Evolutionary conservation across 2,113 vertebrate genomes (phyloP).

Genomic region (Acanthochromis polyacanthus): DNA sequence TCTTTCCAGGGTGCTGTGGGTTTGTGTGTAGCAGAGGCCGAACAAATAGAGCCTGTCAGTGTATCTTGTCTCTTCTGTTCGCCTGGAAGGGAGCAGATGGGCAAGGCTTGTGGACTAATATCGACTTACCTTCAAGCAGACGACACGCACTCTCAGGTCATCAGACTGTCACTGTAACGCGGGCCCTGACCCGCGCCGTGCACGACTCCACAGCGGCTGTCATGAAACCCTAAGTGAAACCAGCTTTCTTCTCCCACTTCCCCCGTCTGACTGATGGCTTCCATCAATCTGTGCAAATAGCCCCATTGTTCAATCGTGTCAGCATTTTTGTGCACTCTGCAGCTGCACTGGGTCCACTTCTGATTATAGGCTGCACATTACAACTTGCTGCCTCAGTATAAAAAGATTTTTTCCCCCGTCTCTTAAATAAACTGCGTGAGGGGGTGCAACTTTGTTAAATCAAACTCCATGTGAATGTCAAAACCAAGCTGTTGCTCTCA

Average conservation of each 20-base stretch:
- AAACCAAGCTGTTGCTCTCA: constrained; percentile 38
- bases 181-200: constrained; percentile 18
- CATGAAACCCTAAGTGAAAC: constrained; percentile 35
- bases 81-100: constrained; percentile 40
- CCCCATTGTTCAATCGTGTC: constrained; percentile 56
- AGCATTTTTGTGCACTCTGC: constrained; percentile 52
- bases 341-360: constrained; percentile 28
- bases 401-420: background rate
- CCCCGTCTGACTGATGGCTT: constrained; percentile 44
- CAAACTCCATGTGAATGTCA: constrained; percentile 36
- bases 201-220: constrained; percentile 13
- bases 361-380: constrained; percentile 7
- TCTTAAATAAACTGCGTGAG: background rate
- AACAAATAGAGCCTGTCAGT: constrained; percentile 49
- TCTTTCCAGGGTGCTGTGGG: constrained; percentile 14
- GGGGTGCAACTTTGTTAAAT: constrained; percentile 37
- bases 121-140: constrained; percentile 72
- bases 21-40: constrained; percentile 18
- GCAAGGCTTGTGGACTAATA: constrained; percentile 47
- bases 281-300: constrained; percentile 62
- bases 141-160: constrained; percentile 41
- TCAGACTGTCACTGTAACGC: constrained; percentile 31
- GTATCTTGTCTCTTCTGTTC: constrained; percentile 32
- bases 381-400: background rate
- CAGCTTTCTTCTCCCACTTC: background rate